phyloP scores from a whole-genome alignment of 2,113 vertebrate species.

The Erythrocebus patas region DNA sequence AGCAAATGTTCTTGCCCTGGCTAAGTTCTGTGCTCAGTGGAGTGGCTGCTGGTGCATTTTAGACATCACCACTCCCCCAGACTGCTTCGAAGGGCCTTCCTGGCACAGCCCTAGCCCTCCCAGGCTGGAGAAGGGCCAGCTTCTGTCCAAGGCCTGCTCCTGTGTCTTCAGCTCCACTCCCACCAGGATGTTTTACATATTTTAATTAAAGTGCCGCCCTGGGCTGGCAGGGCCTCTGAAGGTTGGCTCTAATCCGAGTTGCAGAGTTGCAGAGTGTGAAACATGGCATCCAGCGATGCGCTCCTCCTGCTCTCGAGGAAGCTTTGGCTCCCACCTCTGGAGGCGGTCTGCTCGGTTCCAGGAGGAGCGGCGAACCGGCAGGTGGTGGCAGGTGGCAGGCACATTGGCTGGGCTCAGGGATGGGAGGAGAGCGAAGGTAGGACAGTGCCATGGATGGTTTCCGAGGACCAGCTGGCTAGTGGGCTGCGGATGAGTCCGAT shows the following conservation, averaged over 20 bases:
- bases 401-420: accelerated
- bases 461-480: conserved; percentile 34
- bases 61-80: accelerated
- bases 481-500: conserved; percentile 72
- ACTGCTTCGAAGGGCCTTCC: not conserved
- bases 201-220: conserved; percentile 60
- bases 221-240: conserved; percentile 52
- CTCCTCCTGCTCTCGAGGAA: not conserved
- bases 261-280: not conserved
- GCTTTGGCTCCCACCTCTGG: not conserved
- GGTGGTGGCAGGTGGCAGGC: not conserved
- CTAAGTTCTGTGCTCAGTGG: not conserved
- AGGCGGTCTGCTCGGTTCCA: not conserved
- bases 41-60: not conserved
- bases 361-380: not conserved
- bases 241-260: not conserved
- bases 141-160: not conserved
- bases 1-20: not conserved
- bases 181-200: conserved; percentile 54
- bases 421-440: conserved; percentile 65
- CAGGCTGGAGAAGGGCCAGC: conserved; percentile 38
- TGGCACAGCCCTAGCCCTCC: not conserved
- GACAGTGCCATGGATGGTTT: accelerated
- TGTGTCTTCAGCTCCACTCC: conserved; percentile 41
- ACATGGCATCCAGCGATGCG: accelerated